Evolutionary conservation across 2,113 vertebrate genomes (phyloP), one percentile per base, ranked within the genome.

Genomic region (Panthera leo): DNA sequence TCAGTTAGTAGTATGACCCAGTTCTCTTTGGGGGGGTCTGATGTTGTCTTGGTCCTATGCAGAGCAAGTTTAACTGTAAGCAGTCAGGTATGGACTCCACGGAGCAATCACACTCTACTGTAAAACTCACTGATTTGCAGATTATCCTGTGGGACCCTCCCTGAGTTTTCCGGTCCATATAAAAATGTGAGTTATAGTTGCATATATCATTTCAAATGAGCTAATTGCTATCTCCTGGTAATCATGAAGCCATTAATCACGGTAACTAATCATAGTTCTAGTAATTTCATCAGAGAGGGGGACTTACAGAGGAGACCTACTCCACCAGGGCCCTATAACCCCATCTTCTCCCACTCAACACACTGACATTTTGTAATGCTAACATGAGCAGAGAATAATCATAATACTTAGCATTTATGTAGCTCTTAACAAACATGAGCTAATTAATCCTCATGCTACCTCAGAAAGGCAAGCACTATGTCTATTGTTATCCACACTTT

Each of bases 341-440:
- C 61, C 78, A n/a, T 89, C 78, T 88, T 91, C 36, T 95, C 39
- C 92, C 97, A 89, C 94, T 95, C 96, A 94, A 79, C 61, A 65
- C 85, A 75, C 82, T 98, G 97, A 98, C 97, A 98, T 98, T 98
- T 98, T 91, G 51, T 91, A 93, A 94, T 19, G 93, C 73, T 97
- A 87, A 91, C 55, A 87, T 1, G 39, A 97, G 85, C 93, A 97
- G 98, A 97, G 85, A 98, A 95, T 92, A 92, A 97, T 98, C 94
- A 89, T 93, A 97, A 97, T 96, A 97, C 97, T 98, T 98, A 98
- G 96, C 97, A 98, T 98, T 97, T 98, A 94, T 97, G 70, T 91
- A 76, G 94, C 97, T 98, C 97, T 98, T 97, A 97, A 95, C 95
- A 97, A 97, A 97, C 85, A 94, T 97, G 70, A 75, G 73, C 75